Base-by-base conservation (phyloP, 2,888 invertebrate genomes). In the Tetropium fuscum region DNA sequence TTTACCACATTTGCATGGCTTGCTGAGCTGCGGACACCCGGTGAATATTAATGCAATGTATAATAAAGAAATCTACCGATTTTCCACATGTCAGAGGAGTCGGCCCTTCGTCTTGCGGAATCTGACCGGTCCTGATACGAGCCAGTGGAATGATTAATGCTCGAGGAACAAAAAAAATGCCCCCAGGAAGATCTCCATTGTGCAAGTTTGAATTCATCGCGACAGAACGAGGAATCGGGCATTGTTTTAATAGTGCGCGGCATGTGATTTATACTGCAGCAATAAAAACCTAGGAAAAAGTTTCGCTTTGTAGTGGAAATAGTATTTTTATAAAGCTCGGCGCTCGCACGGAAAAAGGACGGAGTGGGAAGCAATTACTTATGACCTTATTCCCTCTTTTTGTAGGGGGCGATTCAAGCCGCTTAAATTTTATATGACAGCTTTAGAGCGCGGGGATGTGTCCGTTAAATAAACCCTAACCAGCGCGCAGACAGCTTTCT, bases 231-330 rank as follows among this genome's bases (percentile, higher is more conserved):
- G 65, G 63, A 67, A 66, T 53, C 58, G 40, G 40, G 36, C 67
- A 67, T 71, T 71, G 71, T 71, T 69, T 67, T 64, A 68, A 66
- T 64, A 61, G 64, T 63, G 64, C 64, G 53, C 59, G 53, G 27
- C 41, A 56, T 43, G 58, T 70, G 69, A 71, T 71, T 71, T 69
- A 71, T 71, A 65, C 63, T 55, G 60, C 64, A 63, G 48, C 47
- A 66, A 60, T 61, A 70, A 69, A 69, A 68, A 69, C n/a, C 57
- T 60, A 56, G 36, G 57, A 59, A 68, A 60, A 59, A 64, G 55
- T 48, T 57, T 45, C 44, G 49, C 49, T 60, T 56, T 64, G 59
- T 66, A 53, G 47, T 58, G 51, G 53, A 59, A 59, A 60, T 58
- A 63, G 47, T 60, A 61, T 65, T 63, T n/a, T 64, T 41, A 41